phyloP scores from a whole-genome alignment of 2,113 vertebrate genomes.

The Microtus oregoni region DNA sequence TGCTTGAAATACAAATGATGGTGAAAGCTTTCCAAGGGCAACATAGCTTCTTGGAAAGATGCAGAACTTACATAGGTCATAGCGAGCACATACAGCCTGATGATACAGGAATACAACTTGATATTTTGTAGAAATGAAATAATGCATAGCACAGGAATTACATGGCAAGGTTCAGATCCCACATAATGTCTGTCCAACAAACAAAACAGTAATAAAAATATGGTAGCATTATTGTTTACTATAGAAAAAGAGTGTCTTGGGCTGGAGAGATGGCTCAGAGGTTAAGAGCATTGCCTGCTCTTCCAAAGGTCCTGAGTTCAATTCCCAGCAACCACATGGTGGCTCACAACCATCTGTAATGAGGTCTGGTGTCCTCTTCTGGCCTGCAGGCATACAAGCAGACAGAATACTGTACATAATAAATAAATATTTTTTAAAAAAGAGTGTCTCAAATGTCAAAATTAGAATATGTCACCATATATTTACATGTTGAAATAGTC shows the following conservation, averaged over 20 bases:
- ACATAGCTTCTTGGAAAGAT: neutral
- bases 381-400: no score
- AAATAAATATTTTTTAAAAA: neutral
- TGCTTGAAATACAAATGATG: neutral
- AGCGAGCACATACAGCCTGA: neutral
- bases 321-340: no score
- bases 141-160: neutral
- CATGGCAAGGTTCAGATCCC: neutral
- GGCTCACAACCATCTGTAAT: no score
- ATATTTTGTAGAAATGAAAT: neutral
- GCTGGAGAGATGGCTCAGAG: no score
- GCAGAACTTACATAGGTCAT: fast-evolving
- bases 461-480: neutral
- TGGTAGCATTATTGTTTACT: neutral
- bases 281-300: no score
- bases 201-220: neutral
- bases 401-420: no score
- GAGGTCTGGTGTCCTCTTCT: no score
- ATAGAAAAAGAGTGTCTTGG: neutral
- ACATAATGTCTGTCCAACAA: neutral
- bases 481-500: neutral
- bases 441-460: neutral
- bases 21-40: neutral
- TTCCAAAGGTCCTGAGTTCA: no score
- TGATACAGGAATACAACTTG: neutral